Conservation (phyloP, 1,140 invertebrate species). For the Panulirus ornatus region DNA sequence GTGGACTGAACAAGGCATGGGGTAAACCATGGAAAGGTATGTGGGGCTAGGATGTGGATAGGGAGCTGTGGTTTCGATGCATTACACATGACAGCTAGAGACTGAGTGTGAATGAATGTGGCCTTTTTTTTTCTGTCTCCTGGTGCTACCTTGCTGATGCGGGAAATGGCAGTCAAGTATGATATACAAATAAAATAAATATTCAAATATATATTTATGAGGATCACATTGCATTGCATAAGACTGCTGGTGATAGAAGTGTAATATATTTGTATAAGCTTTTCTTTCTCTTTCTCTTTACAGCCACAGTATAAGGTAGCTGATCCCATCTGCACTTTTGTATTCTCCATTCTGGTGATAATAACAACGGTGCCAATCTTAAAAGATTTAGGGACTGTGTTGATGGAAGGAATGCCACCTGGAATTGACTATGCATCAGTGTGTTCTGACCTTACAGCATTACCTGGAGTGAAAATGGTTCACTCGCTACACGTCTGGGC, state of each 20-base stretch:
- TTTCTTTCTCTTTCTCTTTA: conserved; percentile 71
- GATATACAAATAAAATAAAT: too few species aligned
- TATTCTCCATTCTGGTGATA: conserved; percentile 91
- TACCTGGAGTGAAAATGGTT: conserved; percentile 86
- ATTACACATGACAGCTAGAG: too few species aligned
- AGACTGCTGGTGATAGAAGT: not conserved
- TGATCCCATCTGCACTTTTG: conserved; percentile 93
- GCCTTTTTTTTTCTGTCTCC: too few species aligned
- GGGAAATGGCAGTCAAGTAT: too few species aligned
- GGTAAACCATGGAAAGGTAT: too few species aligned
- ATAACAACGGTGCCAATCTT: conserved; percentile 88
- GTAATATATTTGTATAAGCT: not conserved
- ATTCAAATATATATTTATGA: too few species aligned
- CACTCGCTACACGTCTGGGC: conserved; percentile 91
- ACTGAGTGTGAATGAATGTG: too few species aligned
- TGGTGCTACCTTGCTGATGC: too few species aligned
- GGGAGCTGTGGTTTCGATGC: too few species aligned
- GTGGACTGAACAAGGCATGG: too few species aligned
- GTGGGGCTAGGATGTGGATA: too few species aligned
- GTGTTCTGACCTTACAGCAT: conserved; percentile 80
- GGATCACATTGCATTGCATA: too few species aligned
- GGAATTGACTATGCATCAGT: conserved; percentile 80
- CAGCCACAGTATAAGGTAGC: conserved; percentile 87
- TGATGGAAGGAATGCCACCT: conserved; percentile 88
- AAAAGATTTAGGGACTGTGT: conserved; percentile 85